These are phyloP conservation scores for Psococerastis gibbosa DNA, from an alignment of 2,888 invertebrate species.

Conservation along the genomic window DNA sequence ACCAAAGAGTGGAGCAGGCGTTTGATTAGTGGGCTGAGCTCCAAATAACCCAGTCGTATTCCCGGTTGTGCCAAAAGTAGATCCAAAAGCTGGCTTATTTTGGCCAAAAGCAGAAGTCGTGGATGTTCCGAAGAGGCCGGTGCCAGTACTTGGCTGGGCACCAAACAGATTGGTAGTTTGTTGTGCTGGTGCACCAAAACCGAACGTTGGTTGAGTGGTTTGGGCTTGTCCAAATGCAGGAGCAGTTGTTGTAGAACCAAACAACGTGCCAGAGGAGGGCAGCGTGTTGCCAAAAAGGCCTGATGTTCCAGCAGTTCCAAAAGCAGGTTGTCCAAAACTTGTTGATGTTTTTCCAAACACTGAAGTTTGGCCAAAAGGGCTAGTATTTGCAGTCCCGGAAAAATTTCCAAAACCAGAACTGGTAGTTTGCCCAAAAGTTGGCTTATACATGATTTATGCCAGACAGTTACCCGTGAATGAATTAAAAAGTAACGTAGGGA, in stretches of 20 bases:
- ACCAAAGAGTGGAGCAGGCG: conserved; percentile 27
- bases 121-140: conserved; percentile 39
- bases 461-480: too few species aligned
- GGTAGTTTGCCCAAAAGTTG: conserved; percentile 4
- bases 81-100: conserved; percentile 38
- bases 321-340: conserved; percentile 16
- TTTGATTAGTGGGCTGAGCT: conserved; percentile 24
- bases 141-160: conserved; percentile 31
- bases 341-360: conserved; percentile 43
- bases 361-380: conserved; percentile 60
- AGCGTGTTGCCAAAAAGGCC: conserved; percentile 16
- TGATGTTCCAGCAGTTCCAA: conserved; percentile 15
- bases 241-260: conserved; percentile 40
- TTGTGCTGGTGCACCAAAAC: conserved; percentile 23
- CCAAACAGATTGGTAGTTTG: conserved; percentile 26
- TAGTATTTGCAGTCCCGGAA: conserved; percentile 3
- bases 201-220: conserved; percentile 30
- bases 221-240: conserved; percentile 44
- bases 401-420: conserved; percentile 5
- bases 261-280: conserved; percentile 29
- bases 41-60: conserved; percentile 41
- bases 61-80: conserved; percentile 35
- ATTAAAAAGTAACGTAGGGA: too few species aligned
- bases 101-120: conserved; percentile 43
- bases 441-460: conserved; percentile 5